Evolutionary conservation across 2,888 invertebrate genomes (phyloP).

Genomic region (Ischnus inquisitorius): DNA sequence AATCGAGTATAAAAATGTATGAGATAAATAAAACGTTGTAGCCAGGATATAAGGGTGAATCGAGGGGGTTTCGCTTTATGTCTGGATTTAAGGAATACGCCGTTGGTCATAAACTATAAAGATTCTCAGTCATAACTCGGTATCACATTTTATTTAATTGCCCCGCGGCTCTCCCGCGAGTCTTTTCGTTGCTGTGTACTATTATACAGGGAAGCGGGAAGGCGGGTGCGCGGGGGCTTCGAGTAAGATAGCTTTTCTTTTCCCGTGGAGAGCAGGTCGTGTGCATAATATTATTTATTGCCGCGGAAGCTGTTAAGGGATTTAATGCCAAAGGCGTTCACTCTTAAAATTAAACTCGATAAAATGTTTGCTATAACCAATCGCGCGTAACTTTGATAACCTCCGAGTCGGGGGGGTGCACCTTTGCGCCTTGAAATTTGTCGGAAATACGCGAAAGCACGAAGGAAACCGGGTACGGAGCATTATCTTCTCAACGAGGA

Average conservation of each 20-base stretch:
- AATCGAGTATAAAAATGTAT: conserved; percentile 48
- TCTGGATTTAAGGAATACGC: conserved; percentile 84
- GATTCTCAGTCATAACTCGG: conserved; percentile 85
- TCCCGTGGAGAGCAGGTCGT: conserved; percentile 69
- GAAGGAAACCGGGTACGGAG: conserved; percentile 24
- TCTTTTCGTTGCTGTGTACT: conserved; percentile 55
- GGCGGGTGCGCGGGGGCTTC: conserved; percentile 2
- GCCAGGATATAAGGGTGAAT: conserved; percentile 28
- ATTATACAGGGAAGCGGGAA: conserved; percentile 2
- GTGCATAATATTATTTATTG: conserved; percentile 85
- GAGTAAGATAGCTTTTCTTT: conserved; percentile 45
- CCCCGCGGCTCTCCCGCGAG: conserved; percentile 73
- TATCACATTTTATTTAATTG: conserved; percentile 86
- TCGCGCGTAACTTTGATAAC: conserved; percentile 64
- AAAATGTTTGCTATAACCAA: conserved; percentile 82
- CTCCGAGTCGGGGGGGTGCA: neutral
- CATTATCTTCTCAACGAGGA: conserved; percentile 57
- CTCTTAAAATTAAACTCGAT: conserved; percentile 84
- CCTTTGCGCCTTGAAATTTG: conserved; percentile 52
- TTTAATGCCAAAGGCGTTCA: conserved; percentile 81
- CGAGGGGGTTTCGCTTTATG: conserved; percentile 79
- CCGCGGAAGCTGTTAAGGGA: conserved; percentile 83
- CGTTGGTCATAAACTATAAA: conserved; percentile 84
- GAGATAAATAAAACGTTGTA: conserved; percentile 43
- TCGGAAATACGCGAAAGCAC: conserved; percentile 54